A percentile compares a stretch with the other conserved stretches of the same genome.
These are phyloP conservation scores for Oreochromis mossambicus DNA, from an alignment of 2,797 vertebrate species.

Conservation along the genomic window DNA sequence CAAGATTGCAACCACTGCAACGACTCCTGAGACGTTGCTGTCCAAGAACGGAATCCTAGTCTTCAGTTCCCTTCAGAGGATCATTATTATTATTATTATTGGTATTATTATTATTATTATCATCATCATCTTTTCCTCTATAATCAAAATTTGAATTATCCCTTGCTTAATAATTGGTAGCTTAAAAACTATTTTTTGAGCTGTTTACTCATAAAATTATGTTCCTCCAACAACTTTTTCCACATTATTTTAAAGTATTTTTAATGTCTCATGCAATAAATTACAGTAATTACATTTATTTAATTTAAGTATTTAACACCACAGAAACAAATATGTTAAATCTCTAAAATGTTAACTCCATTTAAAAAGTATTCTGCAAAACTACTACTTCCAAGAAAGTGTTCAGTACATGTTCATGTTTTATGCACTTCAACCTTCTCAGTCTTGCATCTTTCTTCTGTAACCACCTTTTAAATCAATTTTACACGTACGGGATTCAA, in stretches of 20 bases:
- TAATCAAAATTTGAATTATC: too few relatives aligned
- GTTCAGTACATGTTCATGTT: neutral
- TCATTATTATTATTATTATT: too few relatives aligned
- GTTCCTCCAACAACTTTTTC: too few relatives aligned
- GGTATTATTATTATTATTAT: too few relatives aligned
- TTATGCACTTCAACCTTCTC: neutral
- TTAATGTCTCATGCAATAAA: neutral
- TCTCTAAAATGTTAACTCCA: neutral
- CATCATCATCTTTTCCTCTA: too few relatives aligned
- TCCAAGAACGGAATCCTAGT: too few relatives aligned
- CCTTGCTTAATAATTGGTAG: too few relatives aligned
- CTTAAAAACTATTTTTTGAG: too few relatives aligned
- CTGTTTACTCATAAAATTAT: too few relatives aligned
- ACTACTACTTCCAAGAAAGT: neutral
- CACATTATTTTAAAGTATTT: neutral
- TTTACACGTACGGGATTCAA: neutral
- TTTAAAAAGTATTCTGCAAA: neutral
- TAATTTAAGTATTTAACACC: neutral
- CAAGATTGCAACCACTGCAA: too few relatives aligned
- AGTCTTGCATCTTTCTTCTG: neutral
- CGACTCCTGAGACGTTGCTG: too few relatives aligned
- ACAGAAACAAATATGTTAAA: neutral
- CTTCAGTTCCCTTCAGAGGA: too few relatives aligned
- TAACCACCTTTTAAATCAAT: neutral
- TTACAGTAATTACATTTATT: neutral